Conservation (phyloP, 2,888 invertebrate genomes). For the Taphrorychus bicolor region DNA sequence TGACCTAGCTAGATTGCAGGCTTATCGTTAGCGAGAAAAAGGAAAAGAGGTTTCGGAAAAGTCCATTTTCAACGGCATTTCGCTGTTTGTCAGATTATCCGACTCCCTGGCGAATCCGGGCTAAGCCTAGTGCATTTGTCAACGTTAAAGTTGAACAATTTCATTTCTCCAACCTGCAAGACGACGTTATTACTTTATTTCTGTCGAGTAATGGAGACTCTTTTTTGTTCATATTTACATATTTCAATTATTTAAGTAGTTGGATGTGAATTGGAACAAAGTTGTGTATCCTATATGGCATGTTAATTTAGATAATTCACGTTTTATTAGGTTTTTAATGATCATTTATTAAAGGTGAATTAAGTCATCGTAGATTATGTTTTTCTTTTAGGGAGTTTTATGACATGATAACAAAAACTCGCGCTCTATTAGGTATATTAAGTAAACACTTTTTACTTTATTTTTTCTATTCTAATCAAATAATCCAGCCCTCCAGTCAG, state of each 20-base stretch:
- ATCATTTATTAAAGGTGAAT: neutral
- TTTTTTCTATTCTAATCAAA: too few relatives aligned
- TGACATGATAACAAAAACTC: neutral
- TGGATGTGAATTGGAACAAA: too few relatives aligned
- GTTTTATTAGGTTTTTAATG: neutral
- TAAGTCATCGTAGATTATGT: neutral
- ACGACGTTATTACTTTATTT: slow-evolving; percentile 34
- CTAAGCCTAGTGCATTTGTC: slow-evolving; percentile 48
- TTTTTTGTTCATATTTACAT: neutral
- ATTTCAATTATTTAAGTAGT: neutral
- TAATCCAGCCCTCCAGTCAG: too few relatives aligned
- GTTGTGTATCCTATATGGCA: too few relatives aligned
- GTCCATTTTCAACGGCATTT: slow-evolving; percentile 55
- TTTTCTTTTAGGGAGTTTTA: neutral
- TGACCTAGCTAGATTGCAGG: slow-evolving; percentile 56
- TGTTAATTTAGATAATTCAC: neutral
- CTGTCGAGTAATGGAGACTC: slow-evolving; percentile 1
- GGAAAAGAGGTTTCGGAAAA: slow-evolving; percentile 54
- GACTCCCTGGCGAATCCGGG: slow-evolving; percentile 46
- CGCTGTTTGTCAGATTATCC: slow-evolving; percentile 56
- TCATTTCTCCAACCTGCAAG: slow-evolving; percentile 27
- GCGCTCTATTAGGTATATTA: neutral
- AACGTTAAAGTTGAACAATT: slow-evolving; percentile 44
- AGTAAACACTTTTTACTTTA: too few relatives aligned
- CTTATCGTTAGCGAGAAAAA: slow-evolving; percentile 53